Conservation (phyloP, 2,113 vertebrate genomes). For the Promerops cafer region DNA sequence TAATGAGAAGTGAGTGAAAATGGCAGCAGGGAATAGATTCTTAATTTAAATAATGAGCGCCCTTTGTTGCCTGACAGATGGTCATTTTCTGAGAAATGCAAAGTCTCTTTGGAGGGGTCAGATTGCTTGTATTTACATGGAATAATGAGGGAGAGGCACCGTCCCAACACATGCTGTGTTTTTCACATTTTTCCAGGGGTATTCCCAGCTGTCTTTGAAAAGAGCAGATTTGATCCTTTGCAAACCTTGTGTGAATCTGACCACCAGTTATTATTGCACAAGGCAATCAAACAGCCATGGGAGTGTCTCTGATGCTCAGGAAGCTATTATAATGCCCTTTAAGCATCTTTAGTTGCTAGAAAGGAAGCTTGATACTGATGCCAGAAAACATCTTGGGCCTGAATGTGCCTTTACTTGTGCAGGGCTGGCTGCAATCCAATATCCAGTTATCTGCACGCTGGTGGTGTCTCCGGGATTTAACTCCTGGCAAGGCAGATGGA, state of each 20-base stretch:
- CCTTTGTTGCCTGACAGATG: constrained; percentile 61
- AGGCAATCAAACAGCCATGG: neutral
- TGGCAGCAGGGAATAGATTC: constrained; percentile 39
- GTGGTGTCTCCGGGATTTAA: neutral
- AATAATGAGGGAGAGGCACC: constrained; percentile 48
- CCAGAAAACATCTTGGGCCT: constrained; percentile 35
- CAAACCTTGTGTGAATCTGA: constrained; percentile 6
- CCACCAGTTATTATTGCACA: neutral
- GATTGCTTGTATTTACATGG: constrained; percentile 51
- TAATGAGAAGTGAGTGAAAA: constrained; percentile 5
- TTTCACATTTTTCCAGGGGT: constrained; percentile 58
- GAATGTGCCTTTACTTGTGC: constrained; percentile 30
- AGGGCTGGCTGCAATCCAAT: constrained; percentile 26
- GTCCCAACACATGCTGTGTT: constrained; percentile 61
- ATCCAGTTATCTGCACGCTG: neutral
- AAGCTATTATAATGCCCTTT: neutral
- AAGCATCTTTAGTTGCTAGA: neutral
- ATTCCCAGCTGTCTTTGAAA: constrained; percentile 61
- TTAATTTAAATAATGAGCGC: constrained; percentile 62
- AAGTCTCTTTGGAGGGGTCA: constrained; percentile 54
- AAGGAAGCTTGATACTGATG: constrained; percentile 13
- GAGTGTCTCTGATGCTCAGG: neutral
- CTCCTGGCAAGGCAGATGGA: neutral
- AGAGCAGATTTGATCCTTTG: constrained; percentile 25
- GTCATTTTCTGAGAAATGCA: constrained; percentile 51